These are phyloP conservation scores for Palaemon carinicauda DNA, from an alignment of 1,140 invertebrate genomes.

Conservation along the genomic window DNA sequence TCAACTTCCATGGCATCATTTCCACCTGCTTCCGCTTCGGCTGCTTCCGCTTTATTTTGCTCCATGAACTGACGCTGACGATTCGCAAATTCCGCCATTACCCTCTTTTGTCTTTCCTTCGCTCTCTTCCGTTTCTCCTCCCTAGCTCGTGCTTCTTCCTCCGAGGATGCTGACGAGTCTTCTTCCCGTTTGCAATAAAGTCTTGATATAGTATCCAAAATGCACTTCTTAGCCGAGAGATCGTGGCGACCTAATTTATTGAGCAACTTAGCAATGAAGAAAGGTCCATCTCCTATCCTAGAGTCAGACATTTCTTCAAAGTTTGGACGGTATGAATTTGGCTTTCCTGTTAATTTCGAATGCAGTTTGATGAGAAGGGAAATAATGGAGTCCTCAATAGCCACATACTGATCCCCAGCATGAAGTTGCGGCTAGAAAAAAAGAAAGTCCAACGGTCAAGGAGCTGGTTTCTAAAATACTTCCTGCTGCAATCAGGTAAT, in stretches of 20 bases:
- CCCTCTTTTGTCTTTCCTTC: slow-evolving; percentile 86
- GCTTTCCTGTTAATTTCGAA: slow-evolving; percentile 83
- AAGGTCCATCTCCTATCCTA: slow-evolving; percentile 86
- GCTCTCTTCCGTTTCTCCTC: slow-evolving; percentile 84
- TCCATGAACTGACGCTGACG: slow-evolving; percentile 93
- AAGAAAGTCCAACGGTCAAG: neutral
- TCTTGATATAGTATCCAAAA: slow-evolving; percentile 74
- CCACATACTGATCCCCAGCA: slow-evolving; percentile 31
- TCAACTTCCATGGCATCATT: slow-evolving; percentile 38
- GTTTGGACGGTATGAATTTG: slow-evolving; percentile 77
- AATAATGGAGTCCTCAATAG: slow-evolving; percentile 85
- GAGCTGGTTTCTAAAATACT: no score
- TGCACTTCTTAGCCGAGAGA: slow-evolving; percentile 64
- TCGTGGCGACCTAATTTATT: slow-evolving; percentile 62
- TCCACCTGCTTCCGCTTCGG: slow-evolving; percentile 68
- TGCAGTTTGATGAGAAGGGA: slow-evolving; percentile 92
- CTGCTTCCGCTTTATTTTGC: slow-evolving; percentile 74
- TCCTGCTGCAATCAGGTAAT: no score
- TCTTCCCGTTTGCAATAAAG: slow-evolving; percentile 70
- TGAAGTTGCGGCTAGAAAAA: slow-evolving; percentile 35
- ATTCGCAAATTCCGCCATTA: slow-evolving; percentile 92
- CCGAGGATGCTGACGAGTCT: slow-evolving; percentile 68
- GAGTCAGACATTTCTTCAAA: slow-evolving; percentile 62
- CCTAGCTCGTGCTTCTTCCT: slow-evolving; percentile 77
- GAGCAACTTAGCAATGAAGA: slow-evolving; percentile 80